Conservation (phyloP, 2,888 invertebrate species). For the Lithophane ornitopus region DNA sequence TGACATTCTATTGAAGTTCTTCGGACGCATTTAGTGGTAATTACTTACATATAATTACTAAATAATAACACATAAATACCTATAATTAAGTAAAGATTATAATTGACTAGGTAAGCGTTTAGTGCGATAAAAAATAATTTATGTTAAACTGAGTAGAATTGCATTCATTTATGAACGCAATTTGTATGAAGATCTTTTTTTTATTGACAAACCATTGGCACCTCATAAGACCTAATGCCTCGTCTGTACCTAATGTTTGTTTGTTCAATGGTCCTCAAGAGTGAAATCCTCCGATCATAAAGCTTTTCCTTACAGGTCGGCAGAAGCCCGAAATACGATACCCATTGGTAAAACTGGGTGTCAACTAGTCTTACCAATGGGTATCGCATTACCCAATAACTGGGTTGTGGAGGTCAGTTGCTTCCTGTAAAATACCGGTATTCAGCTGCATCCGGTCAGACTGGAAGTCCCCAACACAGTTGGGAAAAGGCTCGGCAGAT, state of each 20-base stretch:
- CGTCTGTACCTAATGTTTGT: background rate
- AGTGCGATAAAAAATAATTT: background rate
- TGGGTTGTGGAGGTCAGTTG: background rate
- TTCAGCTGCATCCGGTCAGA: background rate
- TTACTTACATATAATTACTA: background rate
- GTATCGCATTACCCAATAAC: background rate
- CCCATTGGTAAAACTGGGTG: too few species aligned
- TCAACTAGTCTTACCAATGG: background rate
- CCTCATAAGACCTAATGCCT: too few species aligned
- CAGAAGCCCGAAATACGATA: background rate
- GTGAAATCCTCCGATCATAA: background rate
- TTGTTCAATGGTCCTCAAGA: rapidly evolving
- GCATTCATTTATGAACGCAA: background rate
- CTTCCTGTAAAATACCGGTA: background rate
- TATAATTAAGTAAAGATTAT: background rate
- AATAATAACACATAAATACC: conserved; percentile 1
- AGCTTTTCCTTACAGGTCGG: background rate
- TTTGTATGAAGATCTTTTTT: background rate
- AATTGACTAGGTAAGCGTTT: background rate
- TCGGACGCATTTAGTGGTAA: background rate
- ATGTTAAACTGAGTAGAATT: background rate
- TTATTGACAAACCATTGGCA: background rate
- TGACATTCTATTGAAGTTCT: background rate
- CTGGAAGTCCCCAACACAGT: background rate
- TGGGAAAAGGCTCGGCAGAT: background rate